phyloP scores from a whole-genome alignment of 2,113 vertebrate genomes.

The Hemicordylus capensis region DNA sequence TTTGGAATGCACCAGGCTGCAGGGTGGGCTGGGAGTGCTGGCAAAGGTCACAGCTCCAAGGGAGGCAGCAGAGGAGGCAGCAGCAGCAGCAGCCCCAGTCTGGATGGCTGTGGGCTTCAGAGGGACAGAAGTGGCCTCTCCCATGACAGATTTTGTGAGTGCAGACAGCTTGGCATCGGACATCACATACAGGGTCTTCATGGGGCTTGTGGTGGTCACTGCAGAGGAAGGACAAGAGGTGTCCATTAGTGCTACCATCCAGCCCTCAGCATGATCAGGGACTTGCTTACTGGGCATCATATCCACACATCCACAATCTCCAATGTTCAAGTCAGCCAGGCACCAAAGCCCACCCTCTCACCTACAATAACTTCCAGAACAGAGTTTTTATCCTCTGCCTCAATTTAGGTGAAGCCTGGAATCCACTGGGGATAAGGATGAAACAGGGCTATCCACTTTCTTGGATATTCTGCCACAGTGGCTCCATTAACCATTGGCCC shows the following conservation, averaged over 20 bases:
- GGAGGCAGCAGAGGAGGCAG: neutral
- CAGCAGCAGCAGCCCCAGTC: conserved; percentile 37
- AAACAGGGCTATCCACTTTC: neutral
- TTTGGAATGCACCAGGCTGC: conserved; percentile 41
- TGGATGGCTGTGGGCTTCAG: conserved; percentile 27
- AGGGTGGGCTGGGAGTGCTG: conserved; percentile 34
- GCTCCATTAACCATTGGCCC: too few species aligned
- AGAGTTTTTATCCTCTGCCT: neutral
- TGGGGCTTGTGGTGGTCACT: conserved; percentile 74
- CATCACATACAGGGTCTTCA: conserved; percentile 55
- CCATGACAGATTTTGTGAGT: conserved; percentile 58
- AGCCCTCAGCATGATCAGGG: neutral
- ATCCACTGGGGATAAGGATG: neutral
- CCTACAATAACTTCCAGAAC: neutral
- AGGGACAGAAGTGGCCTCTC: conserved; percentile 47
- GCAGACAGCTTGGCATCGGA: conserved; percentile 59
- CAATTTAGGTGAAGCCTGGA: neutral
- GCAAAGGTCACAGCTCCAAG: conserved; percentile 35
- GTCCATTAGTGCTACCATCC: neutral
- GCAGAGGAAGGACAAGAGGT: conserved; percentile 26
- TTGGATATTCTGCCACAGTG: neutral
- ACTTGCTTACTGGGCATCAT: neutral
- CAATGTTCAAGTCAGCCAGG: neutral
- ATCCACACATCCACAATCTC: neutral
- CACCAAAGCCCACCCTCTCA: neutral